Percentiles rank a stretch among this genome's conserved stretches.
Evolutionary conservation across 2,797 vertebrate species (phyloP).

Genomic region (Sitta carolinensis): DNA sequence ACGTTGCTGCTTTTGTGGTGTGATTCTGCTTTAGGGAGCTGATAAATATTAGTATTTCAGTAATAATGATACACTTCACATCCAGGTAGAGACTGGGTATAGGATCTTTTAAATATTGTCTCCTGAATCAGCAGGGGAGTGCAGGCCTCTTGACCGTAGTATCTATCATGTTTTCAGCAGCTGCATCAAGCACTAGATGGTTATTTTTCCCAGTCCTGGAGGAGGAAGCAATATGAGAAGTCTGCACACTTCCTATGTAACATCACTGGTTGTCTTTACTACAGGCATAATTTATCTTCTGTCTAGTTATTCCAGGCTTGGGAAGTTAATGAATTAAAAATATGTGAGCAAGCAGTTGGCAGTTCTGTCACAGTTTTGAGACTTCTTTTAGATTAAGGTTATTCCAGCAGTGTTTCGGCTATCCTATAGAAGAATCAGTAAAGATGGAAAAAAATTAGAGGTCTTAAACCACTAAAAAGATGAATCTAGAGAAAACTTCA

Average conservation of each 20-base stretch:
- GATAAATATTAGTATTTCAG: not conserved
- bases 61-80: not conserved
- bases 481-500: not conserved
- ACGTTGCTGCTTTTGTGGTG: not conserved
- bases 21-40: not conserved
- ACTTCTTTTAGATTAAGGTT: not conserved
- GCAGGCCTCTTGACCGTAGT: not conserved
- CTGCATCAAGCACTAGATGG: not conserved
- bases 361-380: not conserved
- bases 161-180: not conserved
- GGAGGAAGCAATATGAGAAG: not conserved
- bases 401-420: not conserved
- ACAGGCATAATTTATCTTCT: not conserved
- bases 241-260: not conserved
- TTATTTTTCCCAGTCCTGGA: not conserved
- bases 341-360: not conserved
- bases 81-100: not conserved
- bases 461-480: not conserved
- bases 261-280: not conserved
- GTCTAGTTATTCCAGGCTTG: not conserved
- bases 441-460: not conserved
- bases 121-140: not conserved
- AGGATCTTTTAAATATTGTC: not conserved
- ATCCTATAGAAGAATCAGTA: not conserved
- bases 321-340: not conserved